These are phyloP conservation scores for Microplitis demolitor DNA, from an alignment of 1,140 invertebrate species.

Conservation along the genomic window DNA sequence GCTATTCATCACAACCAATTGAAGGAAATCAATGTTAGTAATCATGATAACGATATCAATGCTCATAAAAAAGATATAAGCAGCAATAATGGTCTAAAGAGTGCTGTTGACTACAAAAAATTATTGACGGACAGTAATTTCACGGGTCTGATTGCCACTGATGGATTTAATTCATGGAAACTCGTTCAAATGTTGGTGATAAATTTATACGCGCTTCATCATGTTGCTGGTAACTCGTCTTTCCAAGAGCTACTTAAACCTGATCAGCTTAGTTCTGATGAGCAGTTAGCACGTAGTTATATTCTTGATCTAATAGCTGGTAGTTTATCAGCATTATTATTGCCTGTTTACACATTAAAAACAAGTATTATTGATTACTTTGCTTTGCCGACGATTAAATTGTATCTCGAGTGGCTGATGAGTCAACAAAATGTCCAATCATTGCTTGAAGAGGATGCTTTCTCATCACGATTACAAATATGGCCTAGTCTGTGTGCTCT, in stretches of 20 bases:
- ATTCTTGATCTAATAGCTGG: slow-evolving; percentile 71
- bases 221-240: slow-evolving; percentile 57
- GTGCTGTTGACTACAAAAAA: slow-evolving; percentile 59
- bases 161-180: slow-evolving; percentile 75
- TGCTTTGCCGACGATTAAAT: slow-evolving; percentile 75
- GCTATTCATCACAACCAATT: slow-evolving; percentile 63
- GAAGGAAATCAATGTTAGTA: slow-evolving; percentile 63
- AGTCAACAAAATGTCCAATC: slow-evolving; percentile 60
- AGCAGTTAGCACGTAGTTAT: slow-evolving; percentile 64
- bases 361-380: slow-evolving; percentile 70
- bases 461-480: slow-evolving; percentile 72
- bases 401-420: slow-evolving; percentile 74
- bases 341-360: slow-evolving; percentile 72
- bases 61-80: too few species aligned
- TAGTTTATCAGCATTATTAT: slow-evolving; percentile 72
- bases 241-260: slow-evolving; percentile 45
- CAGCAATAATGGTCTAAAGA: slow-evolving; percentile 40
- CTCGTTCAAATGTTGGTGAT: slow-evolving; percentile 78
- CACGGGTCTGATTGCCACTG: slow-evolving; percentile 76
- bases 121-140: slow-evolving; percentile 69
- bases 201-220: slow-evolving; percentile 74
- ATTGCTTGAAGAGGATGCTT: slow-evolving; percentile 65
- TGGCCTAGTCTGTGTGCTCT: slow-evolving; percentile 80
- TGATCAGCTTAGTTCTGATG: slow-evolving; percentile 62
- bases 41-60: too few species aligned